Conservation (phyloP, 2,113 vertebrate genomes). For the Meleagris gallopavo region DNA sequence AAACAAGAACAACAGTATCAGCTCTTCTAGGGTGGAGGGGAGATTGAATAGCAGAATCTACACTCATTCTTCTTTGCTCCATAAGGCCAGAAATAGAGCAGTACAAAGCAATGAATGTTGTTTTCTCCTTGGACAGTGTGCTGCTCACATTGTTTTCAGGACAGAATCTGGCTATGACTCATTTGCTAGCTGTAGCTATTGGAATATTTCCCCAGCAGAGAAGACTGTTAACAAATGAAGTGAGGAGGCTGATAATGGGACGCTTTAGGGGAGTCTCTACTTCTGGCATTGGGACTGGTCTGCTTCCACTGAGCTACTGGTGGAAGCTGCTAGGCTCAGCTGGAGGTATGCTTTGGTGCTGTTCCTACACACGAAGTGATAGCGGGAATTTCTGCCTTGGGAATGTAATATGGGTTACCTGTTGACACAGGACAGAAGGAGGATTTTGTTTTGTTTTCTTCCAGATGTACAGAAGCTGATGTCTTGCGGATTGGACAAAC, state of each 20-base stretch:
- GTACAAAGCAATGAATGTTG: not conserved
- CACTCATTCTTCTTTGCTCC: not conserved
- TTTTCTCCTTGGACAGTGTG: not conserved
- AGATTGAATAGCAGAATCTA: not conserved
- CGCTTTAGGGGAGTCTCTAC: not conserved
- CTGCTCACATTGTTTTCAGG: not conserved
- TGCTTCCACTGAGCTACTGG: not conserved
- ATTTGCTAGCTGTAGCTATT: not conserved
- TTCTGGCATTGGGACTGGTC: not conserved
- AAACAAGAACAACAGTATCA: not conserved
- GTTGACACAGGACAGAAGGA: not conserved
- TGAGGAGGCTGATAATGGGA: not conserved
- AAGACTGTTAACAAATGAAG: not conserved
- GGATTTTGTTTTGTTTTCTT: not conserved
- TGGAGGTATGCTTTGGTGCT: not conserved
- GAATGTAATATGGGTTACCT: not conserved
- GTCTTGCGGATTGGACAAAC: slow-evolving; percentile 76
- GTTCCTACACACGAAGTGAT: not conserved
- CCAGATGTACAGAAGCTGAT: slow-evolving; percentile 88
- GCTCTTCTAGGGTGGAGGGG: not conserved
- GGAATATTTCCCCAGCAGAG: not conserved
- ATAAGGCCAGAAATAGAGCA: not conserved
- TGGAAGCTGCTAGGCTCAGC: not conserved
- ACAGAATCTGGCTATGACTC: not conserved
- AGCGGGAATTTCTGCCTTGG: not conserved